Evolutionary conservation across 2,888 invertebrate species (phyloP).

Genomic region (Ochropleura leucogaster): DNA sequence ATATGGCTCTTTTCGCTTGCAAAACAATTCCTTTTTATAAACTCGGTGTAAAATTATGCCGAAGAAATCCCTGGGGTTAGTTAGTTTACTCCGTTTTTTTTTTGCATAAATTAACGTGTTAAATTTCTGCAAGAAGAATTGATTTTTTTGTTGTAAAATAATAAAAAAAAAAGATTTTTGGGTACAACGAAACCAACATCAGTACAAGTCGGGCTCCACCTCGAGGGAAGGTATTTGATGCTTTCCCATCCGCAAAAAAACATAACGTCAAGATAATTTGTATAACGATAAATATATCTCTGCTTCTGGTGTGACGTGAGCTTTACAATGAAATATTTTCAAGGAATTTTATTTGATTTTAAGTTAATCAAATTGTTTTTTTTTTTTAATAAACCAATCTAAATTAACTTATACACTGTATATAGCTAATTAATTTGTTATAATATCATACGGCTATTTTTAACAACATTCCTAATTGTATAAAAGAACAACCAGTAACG

Average conservation of each 20-base stretch:
- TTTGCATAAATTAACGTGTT: not conserved
- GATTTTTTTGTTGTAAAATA: not conserved
- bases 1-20: not conserved
- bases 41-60: not conserved
- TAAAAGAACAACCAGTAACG: too few relatives aligned
- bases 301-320: not conserved
- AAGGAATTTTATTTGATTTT: not conserved
- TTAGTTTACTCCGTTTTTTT: not conserved
- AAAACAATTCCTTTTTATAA: not conserved
- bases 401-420: not conserved
- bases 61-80: not conserved
- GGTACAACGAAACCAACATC: not conserved
- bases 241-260: too few relatives aligned
- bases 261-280: not conserved
- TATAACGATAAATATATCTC: not conserved
- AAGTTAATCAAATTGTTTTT: not conserved
- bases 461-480: too few relatives aligned
- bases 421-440: not conserved
- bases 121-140: not conserved
- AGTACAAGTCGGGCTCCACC: too few relatives aligned
- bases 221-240: too few relatives aligned
- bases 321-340: slow-evolving; percentile 5
- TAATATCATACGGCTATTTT: not conserved
- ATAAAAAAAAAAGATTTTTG: not conserved
- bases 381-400: too few relatives aligned